These are phyloP conservation scores for Notiomystis cincta DNA, from an alignment of 2,113 vertebrate genomes.

Conservation along the genomic window DNA sequence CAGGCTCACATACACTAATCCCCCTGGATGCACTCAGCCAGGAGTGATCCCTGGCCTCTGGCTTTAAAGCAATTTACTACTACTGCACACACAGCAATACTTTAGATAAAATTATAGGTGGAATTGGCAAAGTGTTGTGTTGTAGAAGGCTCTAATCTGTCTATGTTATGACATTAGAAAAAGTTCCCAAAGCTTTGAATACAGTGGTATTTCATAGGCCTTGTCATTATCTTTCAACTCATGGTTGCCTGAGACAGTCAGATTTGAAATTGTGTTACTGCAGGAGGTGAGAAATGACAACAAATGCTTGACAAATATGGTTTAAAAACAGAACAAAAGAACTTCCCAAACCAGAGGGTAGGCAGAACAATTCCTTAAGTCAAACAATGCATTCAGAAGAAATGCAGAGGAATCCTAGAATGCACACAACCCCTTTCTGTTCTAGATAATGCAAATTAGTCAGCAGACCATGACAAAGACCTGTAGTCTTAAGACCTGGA, in stretches of 20 bases:
- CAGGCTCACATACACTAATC: background rate
- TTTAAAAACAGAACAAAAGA: background rate
- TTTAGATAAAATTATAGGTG: background rate
- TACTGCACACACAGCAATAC: background rate
- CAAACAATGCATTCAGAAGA: background rate
- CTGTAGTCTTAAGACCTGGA: background rate
- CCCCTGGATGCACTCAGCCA: background rate
- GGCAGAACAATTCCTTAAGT: background rate
- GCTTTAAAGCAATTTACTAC: background rate
- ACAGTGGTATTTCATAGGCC: background rate
- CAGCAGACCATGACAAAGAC: background rate
- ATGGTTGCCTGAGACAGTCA: background rate
- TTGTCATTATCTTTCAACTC: background rate
- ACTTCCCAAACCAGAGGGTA: background rate
- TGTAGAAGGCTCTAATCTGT: background rate
- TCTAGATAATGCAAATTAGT: background rate
- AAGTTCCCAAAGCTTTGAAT: background rate
- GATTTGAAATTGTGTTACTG: background rate
- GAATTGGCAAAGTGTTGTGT: background rate
- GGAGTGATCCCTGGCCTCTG: background rate
- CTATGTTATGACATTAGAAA: background rate
- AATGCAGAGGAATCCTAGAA: background rate
- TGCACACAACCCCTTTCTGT: accelerated
- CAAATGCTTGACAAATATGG: background rate
- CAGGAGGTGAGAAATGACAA: background rate